Percentiles rank a stretch among this genome's conserved stretches.
phyloP scores from a whole-genome alignment of 2,113 vertebrate genomes.

The Leptobrachium leishanense region DNA sequence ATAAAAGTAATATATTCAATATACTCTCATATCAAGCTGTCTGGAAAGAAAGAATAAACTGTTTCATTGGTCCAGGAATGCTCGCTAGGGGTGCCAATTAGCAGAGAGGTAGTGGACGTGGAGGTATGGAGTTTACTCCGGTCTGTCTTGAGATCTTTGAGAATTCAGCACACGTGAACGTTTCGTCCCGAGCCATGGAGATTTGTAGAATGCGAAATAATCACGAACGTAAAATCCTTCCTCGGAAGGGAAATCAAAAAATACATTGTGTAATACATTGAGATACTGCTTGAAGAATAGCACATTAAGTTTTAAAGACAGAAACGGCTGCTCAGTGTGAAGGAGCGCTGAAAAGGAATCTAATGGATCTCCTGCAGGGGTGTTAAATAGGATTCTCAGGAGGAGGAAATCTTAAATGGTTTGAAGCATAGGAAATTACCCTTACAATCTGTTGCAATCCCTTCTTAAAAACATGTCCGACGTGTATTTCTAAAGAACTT shows the following conservation, averaged over 20 bases:
- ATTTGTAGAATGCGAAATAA: neutral
- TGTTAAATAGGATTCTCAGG: conserved; percentile 40
- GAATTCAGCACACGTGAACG: neutral
- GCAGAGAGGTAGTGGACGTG: neutral
- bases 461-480: neutral
- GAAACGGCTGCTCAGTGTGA: conserved; percentile 19
- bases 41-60: neutral
- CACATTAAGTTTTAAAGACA: conserved; percentile 24
- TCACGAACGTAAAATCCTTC: neutral
- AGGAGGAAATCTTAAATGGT: conserved; percentile 24
- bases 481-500: neutral
- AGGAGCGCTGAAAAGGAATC: neutral
- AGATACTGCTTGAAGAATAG: neutral
- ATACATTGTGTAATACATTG: neutral
- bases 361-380: conserved; percentile 39
- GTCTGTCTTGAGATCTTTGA: neutral
- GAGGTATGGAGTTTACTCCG: neutral
- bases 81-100: conserved; percentile 14
- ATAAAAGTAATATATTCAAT: no score
- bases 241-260: neutral
- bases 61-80: neutral
- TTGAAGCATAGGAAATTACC: conserved; percentile 27
- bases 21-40: neutral
- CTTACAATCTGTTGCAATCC: conserved; percentile 27
- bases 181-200: no score